Evolutionary conservation across 1,140 invertebrate species (phyloP).

Genomic region (Listronotus oregonensis): DNA sequence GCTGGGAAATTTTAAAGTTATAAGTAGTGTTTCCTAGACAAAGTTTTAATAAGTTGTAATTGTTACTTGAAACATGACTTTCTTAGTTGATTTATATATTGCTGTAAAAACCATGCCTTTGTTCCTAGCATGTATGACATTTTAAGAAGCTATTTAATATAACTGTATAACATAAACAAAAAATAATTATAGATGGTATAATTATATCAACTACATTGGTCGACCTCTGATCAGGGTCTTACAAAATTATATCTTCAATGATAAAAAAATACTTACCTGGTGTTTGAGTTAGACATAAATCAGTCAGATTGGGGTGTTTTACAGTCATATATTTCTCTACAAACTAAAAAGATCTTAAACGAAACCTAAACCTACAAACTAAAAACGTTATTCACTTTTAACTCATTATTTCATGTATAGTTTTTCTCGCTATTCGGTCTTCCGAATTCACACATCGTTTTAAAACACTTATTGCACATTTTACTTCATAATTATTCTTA

Average conservation of each 20-base stretch:
- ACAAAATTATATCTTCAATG: constrained; percentile 1
- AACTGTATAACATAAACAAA: too few relatives aligned
- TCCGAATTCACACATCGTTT: constrained; percentile 29
- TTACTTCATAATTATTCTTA: constrained; percentile 28
- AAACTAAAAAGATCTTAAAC: constrained; percentile 31
- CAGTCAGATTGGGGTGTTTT: constrained; percentile 27
- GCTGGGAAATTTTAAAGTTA: too few relatives aligned
- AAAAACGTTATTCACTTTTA: constrained; percentile 31
- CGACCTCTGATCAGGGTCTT: background rate
- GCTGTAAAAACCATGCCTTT: too few relatives aligned
- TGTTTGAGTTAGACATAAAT: constrained; percentile 22
- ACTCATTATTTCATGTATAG: constrained; percentile 42
- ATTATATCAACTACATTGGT: background rate
- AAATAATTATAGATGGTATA: background rate
- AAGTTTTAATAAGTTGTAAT: too few relatives aligned
- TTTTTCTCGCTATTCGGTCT: constrained; percentile 34
- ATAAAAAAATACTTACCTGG: constrained; percentile 19
- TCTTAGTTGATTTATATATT: too few relatives aligned
- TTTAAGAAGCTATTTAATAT: too few relatives aligned
- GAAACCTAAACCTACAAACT: constrained; percentile 42
- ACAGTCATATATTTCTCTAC: constrained; percentile 33
- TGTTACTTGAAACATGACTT: too few relatives aligned
- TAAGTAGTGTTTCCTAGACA: too few relatives aligned
- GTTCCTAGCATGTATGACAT: too few relatives aligned
- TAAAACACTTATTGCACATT: constrained; percentile 33